phyloP scores from a whole-genome alignment of 35 echinoderm and acorn worm species.

The Apostichopus japonicus region DNA sequence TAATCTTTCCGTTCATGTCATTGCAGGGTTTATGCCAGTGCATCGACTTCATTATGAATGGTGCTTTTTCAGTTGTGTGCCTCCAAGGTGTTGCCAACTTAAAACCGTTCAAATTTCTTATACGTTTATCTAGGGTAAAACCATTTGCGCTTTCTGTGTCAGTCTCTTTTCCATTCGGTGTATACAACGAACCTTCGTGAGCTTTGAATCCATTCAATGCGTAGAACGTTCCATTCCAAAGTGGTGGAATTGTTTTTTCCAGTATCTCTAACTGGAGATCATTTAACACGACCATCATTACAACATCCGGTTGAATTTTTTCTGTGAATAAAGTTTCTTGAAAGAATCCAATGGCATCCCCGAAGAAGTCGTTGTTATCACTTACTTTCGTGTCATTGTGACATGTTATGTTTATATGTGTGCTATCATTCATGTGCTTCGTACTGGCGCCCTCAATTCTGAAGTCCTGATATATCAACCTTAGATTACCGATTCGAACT shows the following conservation, averaged over 20 bases:
- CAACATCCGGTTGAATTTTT: not conserved
- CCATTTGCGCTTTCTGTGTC: not conserved
- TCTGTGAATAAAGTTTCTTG: not conserved
- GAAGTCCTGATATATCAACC: not conserved
- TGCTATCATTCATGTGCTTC: too few relatives aligned
- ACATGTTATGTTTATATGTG: not conserved
- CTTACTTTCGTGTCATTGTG: not conserved
- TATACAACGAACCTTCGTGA: not conserved
- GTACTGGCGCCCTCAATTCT: not conserved
- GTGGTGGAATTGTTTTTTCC: not conserved
- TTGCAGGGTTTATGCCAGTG: not conserved
- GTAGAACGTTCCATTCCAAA: not conserved
- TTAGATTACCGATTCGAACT: not conserved
- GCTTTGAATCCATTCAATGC: not conserved
- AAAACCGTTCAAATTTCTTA: not conserved
- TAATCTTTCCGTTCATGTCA: not conserved
- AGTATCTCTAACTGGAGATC: not conserved
- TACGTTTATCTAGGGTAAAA: not conserved
- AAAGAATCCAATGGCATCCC: not conserved
- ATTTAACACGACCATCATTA: not conserved
- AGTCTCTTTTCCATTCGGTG: not conserved
- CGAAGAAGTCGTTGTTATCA: not conserved
- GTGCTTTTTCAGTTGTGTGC: not conserved
- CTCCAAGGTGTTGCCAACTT: not conserved
- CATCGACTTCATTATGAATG: not conserved